A percentile compares a stretch with the other conserved stretches of the same genome.
phyloP scores from a whole-genome alignment of 23 tunicate species.

The Trididemnum clinides region DNA sequence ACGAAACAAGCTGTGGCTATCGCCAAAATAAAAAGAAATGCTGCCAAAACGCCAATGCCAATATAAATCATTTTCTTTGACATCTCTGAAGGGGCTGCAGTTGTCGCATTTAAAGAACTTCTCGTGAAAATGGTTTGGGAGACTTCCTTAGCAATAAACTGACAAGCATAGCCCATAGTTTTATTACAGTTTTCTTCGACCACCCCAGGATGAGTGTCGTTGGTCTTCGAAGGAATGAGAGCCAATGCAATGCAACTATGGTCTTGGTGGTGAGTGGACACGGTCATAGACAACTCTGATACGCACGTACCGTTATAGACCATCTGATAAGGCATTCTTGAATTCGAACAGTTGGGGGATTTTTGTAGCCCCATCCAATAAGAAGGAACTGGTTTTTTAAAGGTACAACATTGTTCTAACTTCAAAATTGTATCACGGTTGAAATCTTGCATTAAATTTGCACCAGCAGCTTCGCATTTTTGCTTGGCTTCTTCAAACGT shows the following conservation, averaged over 20 bases:
- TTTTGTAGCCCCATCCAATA: background rate
- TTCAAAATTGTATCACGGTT: background rate
- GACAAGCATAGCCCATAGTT: background rate
- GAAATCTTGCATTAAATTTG: background rate
- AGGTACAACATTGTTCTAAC: background rate
- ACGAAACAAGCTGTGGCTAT: too few relatives aligned
- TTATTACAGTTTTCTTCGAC: background rate
- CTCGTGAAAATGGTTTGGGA: background rate
- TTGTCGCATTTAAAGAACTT: too few relatives aligned
- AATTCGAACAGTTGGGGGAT: background rate
- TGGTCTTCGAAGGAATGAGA: background rate
- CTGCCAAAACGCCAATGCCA: too few relatives aligned
- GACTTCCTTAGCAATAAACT: background rate
- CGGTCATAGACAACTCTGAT: background rate
- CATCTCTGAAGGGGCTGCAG: too few relatives aligned
- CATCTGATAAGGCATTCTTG: background rate
- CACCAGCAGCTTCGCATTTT: background rate
- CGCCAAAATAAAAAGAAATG: too few relatives aligned
- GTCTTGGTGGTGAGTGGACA: background rate
- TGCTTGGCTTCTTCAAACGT: background rate
- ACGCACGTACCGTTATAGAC: background rate
- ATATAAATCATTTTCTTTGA: too few relatives aligned
- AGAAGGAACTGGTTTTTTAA: background rate
- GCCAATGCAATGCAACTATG: background rate
- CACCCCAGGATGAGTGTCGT: conserved; percentile 1